These are phyloP conservation scores for Mythimna lalbum DNA, from an alignment of 2,888 invertebrate genomes.

Conservation along the genomic window DNA sequence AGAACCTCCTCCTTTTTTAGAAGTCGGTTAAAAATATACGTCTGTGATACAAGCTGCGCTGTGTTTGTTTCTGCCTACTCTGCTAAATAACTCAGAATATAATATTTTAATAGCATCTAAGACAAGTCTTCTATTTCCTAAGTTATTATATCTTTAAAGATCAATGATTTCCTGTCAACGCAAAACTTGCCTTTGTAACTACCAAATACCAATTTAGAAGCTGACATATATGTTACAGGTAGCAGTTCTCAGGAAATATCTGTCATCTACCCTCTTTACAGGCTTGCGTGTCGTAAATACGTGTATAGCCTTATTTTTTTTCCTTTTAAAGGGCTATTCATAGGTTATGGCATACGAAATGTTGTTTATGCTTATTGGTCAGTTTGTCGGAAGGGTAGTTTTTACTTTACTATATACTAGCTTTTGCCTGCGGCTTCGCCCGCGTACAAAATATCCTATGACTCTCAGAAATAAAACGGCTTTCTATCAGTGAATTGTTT, in stretches of 20 bases:
- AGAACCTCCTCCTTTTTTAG: no score
- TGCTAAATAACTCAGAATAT: no score
- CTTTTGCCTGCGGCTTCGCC: no score
- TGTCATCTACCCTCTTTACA: conserved; percentile 29
- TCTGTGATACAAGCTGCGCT: no score
- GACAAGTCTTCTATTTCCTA: not conserved
- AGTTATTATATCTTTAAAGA: conserved; percentile 2
- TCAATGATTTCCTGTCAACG: conserved; percentile 24
- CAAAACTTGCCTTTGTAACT: conserved; percentile 13
- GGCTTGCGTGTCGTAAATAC: conserved; percentile 3
- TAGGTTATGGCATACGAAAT: conserved; percentile 8
- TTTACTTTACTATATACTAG: not conserved
- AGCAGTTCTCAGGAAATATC: conserved; percentile 13
- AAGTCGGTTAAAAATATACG: no score
- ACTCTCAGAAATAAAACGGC: no score
- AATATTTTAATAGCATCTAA: no score
- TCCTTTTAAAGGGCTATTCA: not conserved
- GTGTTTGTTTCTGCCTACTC: no score
- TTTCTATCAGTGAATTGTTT: no score
- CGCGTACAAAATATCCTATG: no score
- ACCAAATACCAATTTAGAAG: no score
- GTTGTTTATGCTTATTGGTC: not conserved
- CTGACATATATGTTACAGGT: conserved; percentile 2
- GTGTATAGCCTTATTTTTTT: conserved; percentile 9
- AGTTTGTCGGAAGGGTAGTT: not conserved